Base-by-base conservation (phyloP, 2,113 vertebrate genomes). In the Furnarius figulus region DNA sequence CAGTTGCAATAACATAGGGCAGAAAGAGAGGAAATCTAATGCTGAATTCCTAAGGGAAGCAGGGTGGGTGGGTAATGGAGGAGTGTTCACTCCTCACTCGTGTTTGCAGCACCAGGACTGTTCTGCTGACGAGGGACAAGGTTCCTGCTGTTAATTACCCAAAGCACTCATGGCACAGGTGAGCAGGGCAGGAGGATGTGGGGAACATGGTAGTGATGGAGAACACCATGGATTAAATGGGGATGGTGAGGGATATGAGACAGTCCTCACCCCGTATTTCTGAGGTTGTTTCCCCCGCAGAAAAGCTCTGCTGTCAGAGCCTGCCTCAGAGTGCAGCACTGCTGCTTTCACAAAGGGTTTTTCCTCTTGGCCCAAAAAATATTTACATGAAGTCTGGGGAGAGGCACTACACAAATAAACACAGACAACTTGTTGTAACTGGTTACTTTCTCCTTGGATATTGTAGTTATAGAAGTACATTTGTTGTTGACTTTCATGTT, bases 241-340 rank as follows among this genome's bases (percentile, higher is more conserved):
- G 75, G 37, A 46, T 12, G 53, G 66, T 82, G 78, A 83, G 66
- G 71, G 78, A 49, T 21, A 46, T 0, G 46, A 81, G 91, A 74
- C 56, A 87, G 8, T 37, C 59, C 72, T 84, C 4, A 3, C 1
- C 10, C n/a, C 0, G 0, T 6, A 1, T 6, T 35, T 11, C 59
- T 61, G 63, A 15, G 79, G 37, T 4, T 39, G 49, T 8, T 71
- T 67, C n/a, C 17, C 14, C 33, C 2, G n/a, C 33, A 14, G 35
- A 30, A 50, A 49, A 44, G 58, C 17, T 30, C 28, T 30, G 10
- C 1, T 3, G 28, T 12, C 13, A 19, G 47, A 73, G 65, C 67
- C 73, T 65, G 49, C 22, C 42, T 12, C 70, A n/a, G 46, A 35
- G 27, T 22, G 56, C 8, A 63, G 42, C 42, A 8, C 14, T 1